A percentile compares a stretch with the other conserved stretches of the same genome.
These are phyloP conservation scores for Dorcus parallelipipedus DNA, from an alignment of 2,888 invertebrate genomes.

Conservation along the genomic window DNA sequence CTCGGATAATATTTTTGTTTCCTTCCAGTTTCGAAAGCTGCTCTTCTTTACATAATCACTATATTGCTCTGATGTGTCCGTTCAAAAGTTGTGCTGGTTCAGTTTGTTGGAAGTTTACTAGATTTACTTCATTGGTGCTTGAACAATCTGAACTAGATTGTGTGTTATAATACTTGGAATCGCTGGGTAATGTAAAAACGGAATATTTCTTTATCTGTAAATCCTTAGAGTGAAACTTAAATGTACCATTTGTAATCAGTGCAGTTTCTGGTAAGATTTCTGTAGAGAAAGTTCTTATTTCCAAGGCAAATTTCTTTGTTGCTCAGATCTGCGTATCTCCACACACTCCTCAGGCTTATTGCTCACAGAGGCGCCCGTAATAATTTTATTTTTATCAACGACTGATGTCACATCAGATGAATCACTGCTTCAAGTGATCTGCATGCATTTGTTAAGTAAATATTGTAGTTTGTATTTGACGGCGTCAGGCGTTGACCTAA, in stretches of 20 bases:
- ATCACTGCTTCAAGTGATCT: too few relatives aligned
- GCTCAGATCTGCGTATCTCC: neutral
- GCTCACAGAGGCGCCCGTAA: too few relatives aligned
- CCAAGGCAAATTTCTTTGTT: slow-evolving; percentile 14
- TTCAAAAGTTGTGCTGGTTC: neutral
- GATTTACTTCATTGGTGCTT: neutral
- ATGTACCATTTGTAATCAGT: neutral
- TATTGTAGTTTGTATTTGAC: too few relatives aligned
- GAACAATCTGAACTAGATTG: too few relatives aligned
- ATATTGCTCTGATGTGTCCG: slow-evolving; percentile 4
- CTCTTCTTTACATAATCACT: slow-evolving; percentile 16
- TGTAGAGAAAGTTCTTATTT: slow-evolving; percentile 15
- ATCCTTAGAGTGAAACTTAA: too few relatives aligned
- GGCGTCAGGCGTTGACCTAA: too few relatives aligned
- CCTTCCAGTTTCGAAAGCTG: slow-evolving; percentile 45
- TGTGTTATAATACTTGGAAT: neutral
- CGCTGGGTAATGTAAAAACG: slow-evolving; percentile 10
- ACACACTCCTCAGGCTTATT: too few relatives aligned
- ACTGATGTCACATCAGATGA: neutral
- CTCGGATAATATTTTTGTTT: slow-evolving; percentile 51
- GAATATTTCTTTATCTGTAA: slow-evolving; percentile 4
- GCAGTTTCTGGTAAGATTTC: slow-evolving; percentile 13
- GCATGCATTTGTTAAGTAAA: too few relatives aligned
- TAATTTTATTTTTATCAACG: too few relatives aligned
- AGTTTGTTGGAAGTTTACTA: neutral